Evolutionary conservation across 1,140 invertebrate genomes (phyloP), one percentile per base, ranked within the genome.

Genomic region (Trichogramma pretiosum): DNA sequence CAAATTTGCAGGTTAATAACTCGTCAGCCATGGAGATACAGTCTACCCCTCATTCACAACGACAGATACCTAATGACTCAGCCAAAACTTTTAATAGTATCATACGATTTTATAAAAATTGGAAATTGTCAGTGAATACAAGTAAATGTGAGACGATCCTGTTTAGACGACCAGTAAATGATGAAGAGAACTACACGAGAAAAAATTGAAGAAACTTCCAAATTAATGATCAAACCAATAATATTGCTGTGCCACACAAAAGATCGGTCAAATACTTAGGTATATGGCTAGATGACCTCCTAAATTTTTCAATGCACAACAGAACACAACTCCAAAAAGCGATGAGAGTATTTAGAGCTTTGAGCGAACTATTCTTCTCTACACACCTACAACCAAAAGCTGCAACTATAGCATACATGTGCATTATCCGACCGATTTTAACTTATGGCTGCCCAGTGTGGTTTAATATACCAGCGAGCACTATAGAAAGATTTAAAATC

Each of bases 401-500:
- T 1, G 55, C 55, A 50, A 41, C 55, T 2, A 53, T 56, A 0
- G 56, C 54, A 5, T 61, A 59, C 23, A 8, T 33, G 2, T 16
- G 46, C 1, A 17, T 59, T 5, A 26, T 56, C 1, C 13, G 50
- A 17, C 53, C 54, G 0, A 58, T 55, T 3, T 1, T 49, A 0
- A 54, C 55, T 1, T 56, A 56, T 28, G 46, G 35, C 0, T 48
- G 33, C 8, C 50, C 50, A 9, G 40, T 54, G 11, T 54, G 47
- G 50, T 56, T 26, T 34, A 58, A 58, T 16, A 17, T 39, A 5
- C 23, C 45, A 5, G 36, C 51, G 7, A 11, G 42, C 0, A 24
- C 40, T 0, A 54, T 56, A 40, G 57, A 59, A 33, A 44, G 48
- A 36, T 22, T 53, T 3, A 39, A 55, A 10, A 23, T 40, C 1